Evolutionary conservation across 2,797 vertebrate genomes (phyloP), one percentile per base, ranked within the genome.

Genomic region (Uromys caudimaculatus): DNA sequence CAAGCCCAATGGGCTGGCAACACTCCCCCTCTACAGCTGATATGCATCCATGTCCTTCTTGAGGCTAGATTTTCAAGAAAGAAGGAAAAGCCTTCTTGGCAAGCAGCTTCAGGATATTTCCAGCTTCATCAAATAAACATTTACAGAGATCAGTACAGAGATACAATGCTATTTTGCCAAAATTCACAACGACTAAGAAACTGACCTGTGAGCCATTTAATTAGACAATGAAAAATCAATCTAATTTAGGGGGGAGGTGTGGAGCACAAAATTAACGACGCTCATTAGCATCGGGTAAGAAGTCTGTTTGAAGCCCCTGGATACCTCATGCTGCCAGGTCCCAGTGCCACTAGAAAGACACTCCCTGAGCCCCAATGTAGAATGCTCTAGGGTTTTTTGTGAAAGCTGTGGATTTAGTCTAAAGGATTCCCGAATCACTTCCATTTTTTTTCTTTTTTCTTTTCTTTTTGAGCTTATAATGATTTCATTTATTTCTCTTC

Each of bases 71-170:
- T 97, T 97, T n/a, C 97, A 0, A 86, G 95, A 78, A 91, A 97
- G 97, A 47, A 97, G 47, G 96, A 62, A 97, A 86, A 95, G 6
- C 12, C n/a, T 97, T 91, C n/a, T 97, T 90, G 96, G 96, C 86
- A 96, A 96, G 93, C 21, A 89, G 91, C 23, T 79, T 67, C 95
- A 35, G 91, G 90, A 92, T 95, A 95, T 97, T 98, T 98, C 98
- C 97, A 98, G n/a, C 94, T 88, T 98, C 97, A 97, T 97, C 93
- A 98, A 98, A 97, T 95, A 97, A 97, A 97, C 96, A 98, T 97
- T 93, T 90, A 73, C 47, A 89, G 54, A 95, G 81, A 95, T 94
- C 85, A 9, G 60, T 58, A 0, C 90, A 89, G 76, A 92, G 71
- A 78, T 38, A 27, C 78, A 96, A n/a, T 47, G 60, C 83, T 78